Conservation (phyloP, 2,113 vertebrate species). For the Parus major region DNA sequence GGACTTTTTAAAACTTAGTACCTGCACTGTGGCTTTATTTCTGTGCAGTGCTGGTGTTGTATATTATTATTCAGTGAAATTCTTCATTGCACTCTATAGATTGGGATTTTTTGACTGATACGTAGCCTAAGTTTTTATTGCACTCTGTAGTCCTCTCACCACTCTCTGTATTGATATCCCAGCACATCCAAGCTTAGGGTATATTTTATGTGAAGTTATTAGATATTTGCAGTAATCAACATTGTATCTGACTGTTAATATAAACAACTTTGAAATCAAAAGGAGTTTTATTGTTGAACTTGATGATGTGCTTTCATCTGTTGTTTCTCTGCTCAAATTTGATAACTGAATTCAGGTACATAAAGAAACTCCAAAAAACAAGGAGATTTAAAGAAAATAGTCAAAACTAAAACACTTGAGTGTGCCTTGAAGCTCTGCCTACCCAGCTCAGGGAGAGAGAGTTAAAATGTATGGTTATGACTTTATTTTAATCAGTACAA, state of each 20-base stretch:
- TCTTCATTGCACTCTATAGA: not conserved
- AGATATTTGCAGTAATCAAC: not conserved
- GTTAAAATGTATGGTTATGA: not conserved
- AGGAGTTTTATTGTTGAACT: not conserved
- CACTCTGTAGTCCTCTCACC: not conserved
- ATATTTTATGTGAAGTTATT: not conserved
- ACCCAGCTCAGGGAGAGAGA: not conserved
- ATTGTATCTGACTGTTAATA: not conserved
- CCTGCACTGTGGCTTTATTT: not conserved
- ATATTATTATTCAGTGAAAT: not conserved
- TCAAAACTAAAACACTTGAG: not conserved
- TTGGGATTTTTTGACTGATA: not conserved
- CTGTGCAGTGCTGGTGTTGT: not conserved
- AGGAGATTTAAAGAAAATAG: not conserved
- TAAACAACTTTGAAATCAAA: not conserved
- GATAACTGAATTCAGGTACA: not conserved
- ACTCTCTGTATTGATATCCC: accelerated
- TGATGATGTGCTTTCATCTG: not conserved
- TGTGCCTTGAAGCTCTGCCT: not conserved
- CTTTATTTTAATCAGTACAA: not conserved
- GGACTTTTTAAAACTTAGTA: not conserved
- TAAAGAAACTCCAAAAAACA: not conserved
- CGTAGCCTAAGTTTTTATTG: not conserved
- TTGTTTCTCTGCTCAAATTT: not conserved
- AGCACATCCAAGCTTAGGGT: not conserved